Conservation (phyloP, 2,113 vertebrate species). For the Chlorodrepanis virens region DNA sequence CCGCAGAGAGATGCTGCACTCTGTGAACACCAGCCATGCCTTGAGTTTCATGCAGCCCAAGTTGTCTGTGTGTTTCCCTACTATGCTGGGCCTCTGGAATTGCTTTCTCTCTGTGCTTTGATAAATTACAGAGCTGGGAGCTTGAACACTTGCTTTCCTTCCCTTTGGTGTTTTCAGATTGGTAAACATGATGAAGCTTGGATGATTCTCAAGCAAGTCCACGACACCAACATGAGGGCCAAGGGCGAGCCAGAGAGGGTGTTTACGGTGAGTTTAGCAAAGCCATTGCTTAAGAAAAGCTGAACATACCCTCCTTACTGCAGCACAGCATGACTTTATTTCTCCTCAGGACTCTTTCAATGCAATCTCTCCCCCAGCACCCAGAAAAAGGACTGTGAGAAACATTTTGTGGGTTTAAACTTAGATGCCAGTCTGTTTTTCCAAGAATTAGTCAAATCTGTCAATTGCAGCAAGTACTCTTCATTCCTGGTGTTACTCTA, state of each 20-base stretch:
- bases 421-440: background rate
- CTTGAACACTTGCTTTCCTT: background rate
- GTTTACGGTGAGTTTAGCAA: conserved; percentile 84
- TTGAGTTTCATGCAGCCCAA: accelerated
- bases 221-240: conserved; percentile 97
- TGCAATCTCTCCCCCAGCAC: background rate
- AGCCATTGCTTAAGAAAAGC: background rate
- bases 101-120: background rate
- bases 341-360: background rate
- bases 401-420: background rate
- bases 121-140: background rate
- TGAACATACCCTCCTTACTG: background rate
- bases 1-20: background rate
- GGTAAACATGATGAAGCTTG: conserved; percentile 95
- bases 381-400: background rate
- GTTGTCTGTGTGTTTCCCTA: background rate
- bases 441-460: background rate
- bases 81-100: background rate
- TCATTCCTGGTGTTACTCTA: background rate
- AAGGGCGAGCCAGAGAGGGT: conserved; percentile 94
- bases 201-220: conserved; percentile 95
- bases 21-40: background rate
- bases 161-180: conserved; percentile 73
- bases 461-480: background rate
- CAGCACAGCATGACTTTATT: background rate